Conservation (phyloP, 2,797 vertebrate genomes). For the Prunella strophiata region DNA sequence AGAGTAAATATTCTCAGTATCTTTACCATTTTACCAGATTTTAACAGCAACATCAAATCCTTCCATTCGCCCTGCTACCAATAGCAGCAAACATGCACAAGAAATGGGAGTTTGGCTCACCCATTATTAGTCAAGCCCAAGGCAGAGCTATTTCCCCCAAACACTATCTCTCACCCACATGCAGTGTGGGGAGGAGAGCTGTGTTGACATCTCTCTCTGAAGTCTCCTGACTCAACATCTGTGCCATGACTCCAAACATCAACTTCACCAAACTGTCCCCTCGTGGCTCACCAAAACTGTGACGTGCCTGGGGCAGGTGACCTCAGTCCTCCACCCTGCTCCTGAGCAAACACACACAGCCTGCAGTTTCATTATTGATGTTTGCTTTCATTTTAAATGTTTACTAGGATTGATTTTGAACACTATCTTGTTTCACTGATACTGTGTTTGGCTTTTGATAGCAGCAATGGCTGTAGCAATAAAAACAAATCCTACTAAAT, state of each 20-base stretch:
- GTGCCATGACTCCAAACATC: background rate
- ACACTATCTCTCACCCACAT: background rate
- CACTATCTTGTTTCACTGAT: background rate
- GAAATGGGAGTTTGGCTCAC: background rate
- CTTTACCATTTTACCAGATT: background rate
- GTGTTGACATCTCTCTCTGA: background rate
- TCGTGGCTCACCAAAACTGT: background rate
- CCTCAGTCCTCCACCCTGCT: background rate
- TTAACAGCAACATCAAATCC: background rate
- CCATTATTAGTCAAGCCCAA: background rate
- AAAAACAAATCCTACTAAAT: slow-evolving; percentile 6
- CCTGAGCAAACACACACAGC: background rate
- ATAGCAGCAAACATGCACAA: background rate
- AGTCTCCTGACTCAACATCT: background rate
- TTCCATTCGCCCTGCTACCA: background rate
- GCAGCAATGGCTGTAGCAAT: background rate
- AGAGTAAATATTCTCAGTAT: background rate
- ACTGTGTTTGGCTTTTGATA: background rate
- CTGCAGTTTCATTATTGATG: background rate
- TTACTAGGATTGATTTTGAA: background rate
- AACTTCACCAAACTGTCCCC: background rate
- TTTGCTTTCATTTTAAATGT: slow-evolving; percentile 9
- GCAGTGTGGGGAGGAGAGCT: background rate
- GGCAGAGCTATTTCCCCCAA: background rate
- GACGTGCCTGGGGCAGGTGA: background rate